Evolutionary conservation across 2,113 vertebrate species (phyloP).

Genomic region (Megatriorchis doriae): DNA sequence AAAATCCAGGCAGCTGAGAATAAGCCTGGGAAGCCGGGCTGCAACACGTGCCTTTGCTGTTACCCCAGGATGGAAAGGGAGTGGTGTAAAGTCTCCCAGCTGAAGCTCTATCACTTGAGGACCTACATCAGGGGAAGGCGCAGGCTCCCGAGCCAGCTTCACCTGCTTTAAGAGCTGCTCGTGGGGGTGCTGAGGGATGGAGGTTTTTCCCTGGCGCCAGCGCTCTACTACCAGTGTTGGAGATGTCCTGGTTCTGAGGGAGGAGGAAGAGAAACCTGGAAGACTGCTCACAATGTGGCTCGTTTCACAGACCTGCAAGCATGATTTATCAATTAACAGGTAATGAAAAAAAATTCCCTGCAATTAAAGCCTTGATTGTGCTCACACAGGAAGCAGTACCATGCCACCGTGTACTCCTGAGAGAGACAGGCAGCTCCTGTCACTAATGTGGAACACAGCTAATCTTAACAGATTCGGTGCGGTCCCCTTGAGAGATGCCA

Average conservation of each 20-base stretch:
- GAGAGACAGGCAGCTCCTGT: constrained; percentile 83
- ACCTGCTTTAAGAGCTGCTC: not conserved
- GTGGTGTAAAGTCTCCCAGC: not conserved
- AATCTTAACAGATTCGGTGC: constrained; percentile 82
- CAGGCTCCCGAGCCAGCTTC: not conserved
- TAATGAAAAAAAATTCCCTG: constrained; percentile 92
- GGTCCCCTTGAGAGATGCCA: constrained; percentile 81
- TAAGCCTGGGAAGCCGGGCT: not conserved
- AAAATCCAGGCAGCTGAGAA: not conserved
- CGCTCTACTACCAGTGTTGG: not conserved
- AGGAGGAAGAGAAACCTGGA: constrained; percentile 1
- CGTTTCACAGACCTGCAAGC: constrained; percentile 51
- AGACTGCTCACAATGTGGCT: constrained; percentile 17
- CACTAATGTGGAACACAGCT: constrained; percentile 85
- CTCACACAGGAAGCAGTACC: constrained; percentile 89
- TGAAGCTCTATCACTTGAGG: not conserved
- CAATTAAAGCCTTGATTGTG: constrained; percentile 96
- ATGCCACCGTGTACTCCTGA: constrained; percentile 78
- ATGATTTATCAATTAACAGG: constrained; percentile 98
- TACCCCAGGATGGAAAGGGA: not conserved
- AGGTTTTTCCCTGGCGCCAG: not conserved
- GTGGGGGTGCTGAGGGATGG: not conserved
- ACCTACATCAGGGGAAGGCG: not conserved
- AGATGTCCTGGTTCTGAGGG: not conserved
- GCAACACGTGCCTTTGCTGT: not conserved